Base-by-base conservation (phyloP, 1,140 invertebrate genomes). In the Sminthurides bifidus region DNA sequence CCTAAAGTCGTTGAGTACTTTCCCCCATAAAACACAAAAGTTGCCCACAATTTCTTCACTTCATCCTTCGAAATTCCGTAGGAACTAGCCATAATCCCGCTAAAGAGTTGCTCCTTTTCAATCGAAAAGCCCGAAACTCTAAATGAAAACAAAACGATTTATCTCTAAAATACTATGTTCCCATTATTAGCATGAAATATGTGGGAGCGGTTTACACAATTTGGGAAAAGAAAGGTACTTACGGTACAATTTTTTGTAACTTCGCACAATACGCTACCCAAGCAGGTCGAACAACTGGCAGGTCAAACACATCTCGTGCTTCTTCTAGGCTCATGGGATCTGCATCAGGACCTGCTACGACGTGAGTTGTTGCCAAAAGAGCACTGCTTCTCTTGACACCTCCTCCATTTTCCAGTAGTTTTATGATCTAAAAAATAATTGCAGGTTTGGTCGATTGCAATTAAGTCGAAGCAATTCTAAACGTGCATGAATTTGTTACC, bases 301-400 rank as follows among this genome's bases (percentile, higher is more conserved):
- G 82, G 69, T 93, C 88, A 74, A 91, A 93, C 1, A 94, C 73
- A 66, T 94, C 89, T 70, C 83, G 83, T 10, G 88, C 88, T 71
- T 87, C 87, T 54, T 77, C 79, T 45, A 90, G 76, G 71, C 85
- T 84, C 68, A 78, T 82, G 69, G 89, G 84, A 60, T 80, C 76
- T 44, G 82, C 79, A 73, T 87, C 81, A 60, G 78, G 76, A 35
- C 89, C 89, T 64, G 84, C 84, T 68, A 93, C 86, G 62, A 89
- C 75, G 76, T 92, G 86, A 31, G 88, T 92, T 54, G 90, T 84
- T 75, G 82, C 86, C 70, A 92, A 85, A 59, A 83, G 83, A 56
- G 91, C 79, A 73, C 91, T 92, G 66, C 81, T 83, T 54, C 82
- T 80, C 61, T 79, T 77, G 69, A 87, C 85, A n/a, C 82, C 89